Evolutionary conservation across 2,888 invertebrate species (phyloP), one percentile per base, ranked within the genome.

Genomic region (Megalurothrips usitatus): DNA sequence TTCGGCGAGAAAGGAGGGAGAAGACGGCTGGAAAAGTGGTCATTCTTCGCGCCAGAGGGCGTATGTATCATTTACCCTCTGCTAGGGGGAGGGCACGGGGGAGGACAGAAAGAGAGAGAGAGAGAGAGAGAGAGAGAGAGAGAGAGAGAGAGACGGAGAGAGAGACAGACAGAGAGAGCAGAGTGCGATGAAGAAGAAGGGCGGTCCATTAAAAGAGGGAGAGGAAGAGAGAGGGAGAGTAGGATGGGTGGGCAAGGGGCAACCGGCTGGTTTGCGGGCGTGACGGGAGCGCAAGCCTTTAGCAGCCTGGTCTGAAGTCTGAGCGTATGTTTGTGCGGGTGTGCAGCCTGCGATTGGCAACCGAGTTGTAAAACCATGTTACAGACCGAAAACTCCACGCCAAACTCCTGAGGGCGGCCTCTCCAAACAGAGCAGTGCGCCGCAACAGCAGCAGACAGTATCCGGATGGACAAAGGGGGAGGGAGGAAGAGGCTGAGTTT

Each of bases 181-280:
- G 80, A 34, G n/a, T n/a, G 23, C 68, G 78, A 82, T 58, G 80
- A 23, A 80, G 78, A 43, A 80, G 80, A 79, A 80, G 58, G 19
- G 63, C 63, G 80, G 4, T 75, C 68, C 68, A 75, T 75, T 34
- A 78, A 79, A 79, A 4, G n/a, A n/a, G 58, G 58, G 58, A n/a
- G 8, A 63, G 23, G 68, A 79, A 79, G 6, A 63, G 34, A 75
- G 19, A 75, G 81, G 52, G 14, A 63, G 78, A 52, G 52, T 1
- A 10, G 19, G 52, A 52, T 3, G 19, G 52, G 10, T 3, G 19
- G 49, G 14, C n/a, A n/a, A 52, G 52, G 19, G 49, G 14, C n/a
- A n/a, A n/a, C 6, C 6, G 34, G 34, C 34, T 43, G 34, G 34
- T 43, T 43, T 2, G 34, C 34, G 2, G 6, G 34, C 34, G 34